phyloP scores from a whole-genome alignment of 1,140 invertebrate genomes.

The Tetramorium alpestre region DNA sequence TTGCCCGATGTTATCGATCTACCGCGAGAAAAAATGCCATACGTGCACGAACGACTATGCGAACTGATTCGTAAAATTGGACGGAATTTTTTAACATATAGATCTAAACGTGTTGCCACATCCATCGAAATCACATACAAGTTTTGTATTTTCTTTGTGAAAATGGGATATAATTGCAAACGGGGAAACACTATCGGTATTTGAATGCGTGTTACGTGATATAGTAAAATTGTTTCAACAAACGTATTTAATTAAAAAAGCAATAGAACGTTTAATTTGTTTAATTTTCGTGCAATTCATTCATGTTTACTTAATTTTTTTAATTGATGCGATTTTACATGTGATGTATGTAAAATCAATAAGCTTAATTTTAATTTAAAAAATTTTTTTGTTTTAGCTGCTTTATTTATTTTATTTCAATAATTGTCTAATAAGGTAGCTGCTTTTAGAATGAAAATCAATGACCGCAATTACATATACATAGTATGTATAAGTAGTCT shows the following conservation, averaged over 20 bases:
- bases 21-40: constrained; percentile 24
- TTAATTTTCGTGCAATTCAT: not conserved
- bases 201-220: not conserved
- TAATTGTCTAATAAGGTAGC: too few relatives aligned
- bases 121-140: constrained; percentile 13
- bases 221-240: not conserved
- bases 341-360: not conserved
- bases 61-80: constrained; percentile 39
- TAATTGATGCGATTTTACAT: not conserved
- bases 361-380: not conserved
- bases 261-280: not conserved
- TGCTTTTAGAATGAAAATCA: not conserved
- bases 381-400: not conserved
- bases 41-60: not conserved
- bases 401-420: not conserved
- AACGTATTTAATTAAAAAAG: constrained; percentile 33
- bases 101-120: constrained; percentile 13
- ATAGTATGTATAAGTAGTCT: not conserved
- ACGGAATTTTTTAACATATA: constrained; percentile 36
- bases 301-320: not conserved
- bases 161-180: constrained; percentile 6
- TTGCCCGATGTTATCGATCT: constrained; percentile 42
- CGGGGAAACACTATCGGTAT: not conserved
- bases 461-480: not conserved
- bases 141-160: not conserved